Evolutionary conservation across 1,140 invertebrate genomes (phyloP).

Genomic region (Solenopsis fugax): DNA sequence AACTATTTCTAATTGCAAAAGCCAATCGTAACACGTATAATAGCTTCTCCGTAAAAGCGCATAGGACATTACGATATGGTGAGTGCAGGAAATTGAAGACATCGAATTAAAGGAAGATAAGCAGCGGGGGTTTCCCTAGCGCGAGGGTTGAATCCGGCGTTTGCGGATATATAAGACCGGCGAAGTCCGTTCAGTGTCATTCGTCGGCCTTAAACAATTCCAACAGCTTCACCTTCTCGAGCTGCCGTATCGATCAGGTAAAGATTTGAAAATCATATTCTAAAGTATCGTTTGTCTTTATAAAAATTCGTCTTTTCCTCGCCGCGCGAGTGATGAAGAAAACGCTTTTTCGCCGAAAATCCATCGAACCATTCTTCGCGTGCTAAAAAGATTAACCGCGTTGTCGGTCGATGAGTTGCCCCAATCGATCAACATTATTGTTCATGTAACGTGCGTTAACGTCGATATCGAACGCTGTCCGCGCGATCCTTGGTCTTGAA

Average conservation of each 20-base stretch:
- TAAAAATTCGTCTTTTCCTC: background rate
- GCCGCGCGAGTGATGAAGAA: background rate
- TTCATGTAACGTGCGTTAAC: constrained; percentile 40
- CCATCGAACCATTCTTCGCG: background rate
- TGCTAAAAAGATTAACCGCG: background rate
- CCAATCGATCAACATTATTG: constrained; percentile 14
- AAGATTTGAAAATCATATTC: constrained; percentile 45
- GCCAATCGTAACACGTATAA: background rate
- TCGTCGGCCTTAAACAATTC: constrained; percentile 74
- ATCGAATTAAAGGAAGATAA: constrained; percentile 73
- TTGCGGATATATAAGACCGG: constrained; percentile 76
- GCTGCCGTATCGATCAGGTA: constrained; percentile 66
- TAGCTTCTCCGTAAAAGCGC: background rate
- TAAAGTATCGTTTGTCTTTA: background rate
- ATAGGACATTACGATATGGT: background rate
- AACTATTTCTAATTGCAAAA: constrained; percentile 18
- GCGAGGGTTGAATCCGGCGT: constrained; percentile 72
- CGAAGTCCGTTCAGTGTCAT: constrained; percentile 70
- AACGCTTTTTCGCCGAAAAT: background rate
- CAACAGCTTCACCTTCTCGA: constrained; percentile 68
- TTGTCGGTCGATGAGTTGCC: background rate
- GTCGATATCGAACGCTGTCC: background rate
- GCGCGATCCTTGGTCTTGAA: constrained; percentile 72
- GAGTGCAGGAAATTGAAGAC: constrained; percentile 78
- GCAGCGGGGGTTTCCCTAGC: constrained; percentile 71